These are phyloP conservation scores for Megatriorchis doriae DNA, from an alignment of 2,113 vertebrate species.

Conservation along the genomic window DNA sequence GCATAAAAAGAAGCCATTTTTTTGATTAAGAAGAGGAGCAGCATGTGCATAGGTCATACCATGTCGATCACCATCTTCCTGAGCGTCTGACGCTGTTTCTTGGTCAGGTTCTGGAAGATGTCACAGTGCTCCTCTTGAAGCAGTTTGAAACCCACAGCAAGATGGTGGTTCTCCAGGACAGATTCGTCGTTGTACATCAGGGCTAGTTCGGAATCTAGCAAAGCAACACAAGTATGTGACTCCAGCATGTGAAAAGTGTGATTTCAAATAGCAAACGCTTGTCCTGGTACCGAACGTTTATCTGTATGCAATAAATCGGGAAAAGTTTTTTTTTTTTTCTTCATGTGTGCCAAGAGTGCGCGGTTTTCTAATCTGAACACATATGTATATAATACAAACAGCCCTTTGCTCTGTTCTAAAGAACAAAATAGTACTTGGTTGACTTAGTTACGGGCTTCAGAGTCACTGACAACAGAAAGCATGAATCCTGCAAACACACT, in stretches of 20 bases:
- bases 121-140: slow-evolving; percentile 96
- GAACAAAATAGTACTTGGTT: not conserved
- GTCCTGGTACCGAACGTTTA: not conserved
- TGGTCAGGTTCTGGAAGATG: slow-evolving; percentile 97
- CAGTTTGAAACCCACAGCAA: slow-evolving; percentile 95
- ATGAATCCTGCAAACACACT: not conserved
- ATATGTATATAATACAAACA: not conserved
- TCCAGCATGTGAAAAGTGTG: not conserved
- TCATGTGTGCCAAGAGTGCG: not conserved
- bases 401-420: not conserved
- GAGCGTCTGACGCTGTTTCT: slow-evolving; percentile 92
- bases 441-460: not conserved
- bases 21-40: not conserved
- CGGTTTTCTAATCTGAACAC: not conserved
- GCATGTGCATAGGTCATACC: slow-evolving; percentile 68
- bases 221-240: not conserved
- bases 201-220: slow-evolving; percentile 92
- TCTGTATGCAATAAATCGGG: not conserved
- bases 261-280: not conserved
- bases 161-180: slow-evolving; percentile 96
- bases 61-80: slow-evolving; percentile 98
- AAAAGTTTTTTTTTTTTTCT: not conserved
- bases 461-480: not conserved
- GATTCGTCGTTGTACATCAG: slow-evolving; percentile 99
- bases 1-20: accelerated